Evolutionary conservation across 2,113 vertebrate species (phyloP).

Genomic region (Cichladusa arquata): DNA sequence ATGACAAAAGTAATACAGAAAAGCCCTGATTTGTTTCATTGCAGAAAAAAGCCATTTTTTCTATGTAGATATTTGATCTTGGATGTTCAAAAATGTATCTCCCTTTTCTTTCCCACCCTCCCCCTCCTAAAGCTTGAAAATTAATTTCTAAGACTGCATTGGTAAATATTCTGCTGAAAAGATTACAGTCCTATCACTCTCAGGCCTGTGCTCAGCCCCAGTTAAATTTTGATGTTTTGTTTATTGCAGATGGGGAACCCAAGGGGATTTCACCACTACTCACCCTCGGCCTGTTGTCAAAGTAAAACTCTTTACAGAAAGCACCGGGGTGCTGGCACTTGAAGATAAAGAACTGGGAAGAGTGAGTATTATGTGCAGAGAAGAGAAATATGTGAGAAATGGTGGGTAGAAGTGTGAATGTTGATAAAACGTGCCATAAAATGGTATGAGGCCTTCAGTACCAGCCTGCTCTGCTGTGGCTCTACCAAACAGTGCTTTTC

Average conservation of each 20-base stretch:
- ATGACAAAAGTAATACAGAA: conserved; percentile 14
- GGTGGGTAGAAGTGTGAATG: not conserved
- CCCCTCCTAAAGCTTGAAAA: not conserved
- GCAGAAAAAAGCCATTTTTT: not conserved
- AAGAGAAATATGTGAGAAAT: not conserved
- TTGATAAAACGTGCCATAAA: not conserved
- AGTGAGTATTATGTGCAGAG: conserved; percentile 73
- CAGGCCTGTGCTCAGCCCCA: not conserved
- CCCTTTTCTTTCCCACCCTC: not conserved
- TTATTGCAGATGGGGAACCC: conserved; percentile 92
- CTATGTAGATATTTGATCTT: not conserved
- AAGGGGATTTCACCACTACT: conserved; percentile 95
- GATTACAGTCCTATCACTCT: not conserved
- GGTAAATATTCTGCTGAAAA: not conserved
- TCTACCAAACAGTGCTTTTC: not conserved
- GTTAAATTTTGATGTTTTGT: conserved; percentile 22
- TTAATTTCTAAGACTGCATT: not conserved
- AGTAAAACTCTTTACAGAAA: conserved; percentile 97
- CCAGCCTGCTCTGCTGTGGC: not conserved
- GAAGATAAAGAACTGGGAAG: conserved; percentile 97
- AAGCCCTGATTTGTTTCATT: not conserved
- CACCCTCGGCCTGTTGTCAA: conserved; percentile 93
- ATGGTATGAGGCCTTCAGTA: not conserved
- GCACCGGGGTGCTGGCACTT: conserved; percentile 91
- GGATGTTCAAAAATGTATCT: not conserved